Evolutionary conservation across 2,888 invertebrate species (phyloP).

Genomic region (Drosophila prolongata): DNA sequence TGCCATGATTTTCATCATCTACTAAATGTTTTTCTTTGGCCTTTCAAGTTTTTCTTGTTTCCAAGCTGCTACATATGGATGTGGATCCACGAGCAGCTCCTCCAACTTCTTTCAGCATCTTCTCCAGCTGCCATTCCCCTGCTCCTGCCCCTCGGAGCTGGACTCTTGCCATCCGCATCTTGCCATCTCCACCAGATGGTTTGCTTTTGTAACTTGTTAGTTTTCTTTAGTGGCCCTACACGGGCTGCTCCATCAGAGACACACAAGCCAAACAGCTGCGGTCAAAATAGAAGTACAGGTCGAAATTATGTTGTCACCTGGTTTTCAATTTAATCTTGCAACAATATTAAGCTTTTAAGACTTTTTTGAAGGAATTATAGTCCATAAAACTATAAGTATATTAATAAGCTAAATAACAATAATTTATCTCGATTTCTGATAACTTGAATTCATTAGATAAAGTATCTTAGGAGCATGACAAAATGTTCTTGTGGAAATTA

Average conservation of each 20-base stretch:
- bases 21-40: slow-evolving; percentile 73
- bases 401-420: too few relatives aligned
- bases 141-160: slow-evolving; percentile 2
- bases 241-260: slow-evolving; percentile 49
- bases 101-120: slow-evolving; percentile 27
- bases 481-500: too few relatives aligned
- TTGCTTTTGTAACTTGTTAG: slow-evolving; percentile 75
- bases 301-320: background rate
- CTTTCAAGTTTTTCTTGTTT: slow-evolving; percentile 69
- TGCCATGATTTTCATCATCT: slow-evolving; percentile 78
- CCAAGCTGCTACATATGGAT: slow-evolving; percentile 37
- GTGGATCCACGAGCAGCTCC: slow-evolving; percentile 17
- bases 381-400: too few relatives aligned
- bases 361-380: too few relatives aligned
- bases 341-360: too few relatives aligned
- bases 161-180: slow-evolving; percentile 11
- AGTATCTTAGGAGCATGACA: too few relatives aligned
- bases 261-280: slow-evolving; percentile 24
- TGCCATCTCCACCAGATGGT: slow-evolving; percentile 46
- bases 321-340: background rate
- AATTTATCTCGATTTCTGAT: too few relatives aligned
- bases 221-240: slow-evolving; percentile 71
- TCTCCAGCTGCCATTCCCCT: slow-evolving; percentile 36
- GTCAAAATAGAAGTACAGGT: slow-evolving; percentile 2
- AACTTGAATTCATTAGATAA: too few relatives aligned